phyloP scores from a whole-genome alignment of 92 coral and sea anemone genomes.

The Phenganax stokvisi region DNA sequence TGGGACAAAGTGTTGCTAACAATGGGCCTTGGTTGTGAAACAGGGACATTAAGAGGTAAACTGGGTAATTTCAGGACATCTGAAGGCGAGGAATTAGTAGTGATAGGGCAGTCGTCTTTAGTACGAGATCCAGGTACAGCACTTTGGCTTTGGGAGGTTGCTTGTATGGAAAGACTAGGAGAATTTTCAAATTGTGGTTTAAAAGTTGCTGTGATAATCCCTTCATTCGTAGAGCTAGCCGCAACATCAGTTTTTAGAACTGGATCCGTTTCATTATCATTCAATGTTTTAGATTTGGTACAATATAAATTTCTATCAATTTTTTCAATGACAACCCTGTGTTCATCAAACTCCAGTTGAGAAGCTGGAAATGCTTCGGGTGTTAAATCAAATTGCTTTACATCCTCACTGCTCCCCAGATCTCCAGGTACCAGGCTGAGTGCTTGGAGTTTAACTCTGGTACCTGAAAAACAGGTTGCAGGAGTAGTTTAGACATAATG shows the following conservation, averaged over 20 bases:
- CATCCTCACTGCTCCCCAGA: slow-evolving; percentile 33
- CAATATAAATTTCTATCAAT: slow-evolving; percentile 1
- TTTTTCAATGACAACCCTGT: slow-evolving; percentile 8
- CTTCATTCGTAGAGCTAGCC: too few relatives aligned
- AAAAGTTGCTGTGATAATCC: not conserved
- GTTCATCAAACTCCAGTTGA: slow-evolving; percentile 5
- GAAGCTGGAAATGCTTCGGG: slow-evolving; percentile 37
- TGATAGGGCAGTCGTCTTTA: too few relatives aligned
- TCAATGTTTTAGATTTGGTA: not conserved
- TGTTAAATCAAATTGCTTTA: slow-evolving; percentile 27
- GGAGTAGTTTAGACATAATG: slow-evolving; percentile 22
- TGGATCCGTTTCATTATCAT: not conserved
- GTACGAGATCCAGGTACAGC: too few relatives aligned
- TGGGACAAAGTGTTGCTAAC: slow-evolving; percentile 18
- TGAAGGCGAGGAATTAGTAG: not conserved
- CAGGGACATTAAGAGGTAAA: not conserved
- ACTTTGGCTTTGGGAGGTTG: too few relatives aligned
- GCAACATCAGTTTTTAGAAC: not conserved
- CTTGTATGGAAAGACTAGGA: too few relatives aligned
- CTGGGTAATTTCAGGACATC: slow-evolving; percentile 3
- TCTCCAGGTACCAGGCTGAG: slow-evolving; percentile 38
- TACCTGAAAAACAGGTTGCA: slow-evolving; percentile 39
- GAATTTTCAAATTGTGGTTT: not conserved
- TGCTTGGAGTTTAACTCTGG: slow-evolving; percentile 22
- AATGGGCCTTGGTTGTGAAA: not conserved